phyloP scores from a whole-genome alignment of 1,140 invertebrate genomes.

The Neodiprion virginianus region DNA sequence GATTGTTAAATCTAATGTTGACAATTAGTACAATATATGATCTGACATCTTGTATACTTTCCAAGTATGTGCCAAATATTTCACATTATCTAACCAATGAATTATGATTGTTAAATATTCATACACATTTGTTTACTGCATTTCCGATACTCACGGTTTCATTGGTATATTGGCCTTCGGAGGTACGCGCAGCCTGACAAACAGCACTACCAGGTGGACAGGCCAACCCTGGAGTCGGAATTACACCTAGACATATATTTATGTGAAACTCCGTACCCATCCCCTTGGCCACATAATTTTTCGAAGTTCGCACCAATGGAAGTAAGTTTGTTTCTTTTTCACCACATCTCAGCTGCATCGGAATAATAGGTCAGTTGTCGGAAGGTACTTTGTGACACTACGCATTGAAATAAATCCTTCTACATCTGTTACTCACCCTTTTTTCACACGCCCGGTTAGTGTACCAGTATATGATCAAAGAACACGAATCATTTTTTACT shows the following conservation, averaged over 20 bases:
- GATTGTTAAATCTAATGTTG: background rate
- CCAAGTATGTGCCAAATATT: too few relatives aligned
- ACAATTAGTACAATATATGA: too few relatives aligned
- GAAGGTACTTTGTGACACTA: background rate
- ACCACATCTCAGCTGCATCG: slow-evolving; percentile 42
- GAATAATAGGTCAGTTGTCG: slow-evolving; percentile 16
- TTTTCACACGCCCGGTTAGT: slow-evolving; percentile 57
- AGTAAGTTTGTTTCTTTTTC: slow-evolving; percentile 53
- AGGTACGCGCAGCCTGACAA: slow-evolving; percentile 54
- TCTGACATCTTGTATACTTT: too few relatives aligned
- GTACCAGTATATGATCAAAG: slow-evolving; percentile 60
- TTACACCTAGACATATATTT: slow-evolving; percentile 62
- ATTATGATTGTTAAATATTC: slow-evolving; percentile 10
- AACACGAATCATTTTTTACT: slow-evolving; percentile 58
- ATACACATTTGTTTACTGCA: slow-evolving; percentile 14
- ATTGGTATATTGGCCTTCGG: slow-evolving; percentile 45
- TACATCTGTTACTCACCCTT: slow-evolving; percentile 45
- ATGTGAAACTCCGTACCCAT: slow-evolving; percentile 51
- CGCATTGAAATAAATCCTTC: slow-evolving; percentile 24
- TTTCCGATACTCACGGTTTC: slow-evolving; percentile 54
- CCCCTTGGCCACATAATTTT: slow-evolving; percentile 59
- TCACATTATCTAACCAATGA: too few relatives aligned
- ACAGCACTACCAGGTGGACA: slow-evolving; percentile 59
- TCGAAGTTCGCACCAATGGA: slow-evolving; percentile 51
- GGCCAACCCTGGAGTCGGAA: slow-evolving; percentile 55